Base-by-base conservation (phyloP, 2,888 invertebrate genomes). In the Pemphredon lugubris region DNA sequence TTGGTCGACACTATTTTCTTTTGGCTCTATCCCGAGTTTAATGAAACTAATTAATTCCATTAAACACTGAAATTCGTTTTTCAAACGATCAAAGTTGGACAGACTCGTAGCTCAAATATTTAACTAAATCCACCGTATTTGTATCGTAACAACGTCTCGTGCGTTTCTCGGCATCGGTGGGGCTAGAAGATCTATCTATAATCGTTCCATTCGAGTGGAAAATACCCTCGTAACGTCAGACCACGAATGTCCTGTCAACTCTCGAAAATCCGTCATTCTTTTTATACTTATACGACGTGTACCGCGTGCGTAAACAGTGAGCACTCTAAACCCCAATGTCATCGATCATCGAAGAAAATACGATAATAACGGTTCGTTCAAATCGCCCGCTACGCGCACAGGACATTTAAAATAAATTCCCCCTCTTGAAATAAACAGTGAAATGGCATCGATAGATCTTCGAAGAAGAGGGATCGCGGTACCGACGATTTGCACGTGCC, bases 341-440 rank as follows among this genome's bases (percentile, higher is more conserved):
- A 45, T n/a, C 44, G 51, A 64, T 68, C 51, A 51, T 64, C 51
- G 57, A 44, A 44, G 30, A 13, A 65, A 65, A 64, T 57, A 64
- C 26, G 23, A 23, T 47, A 42, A 30, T 44, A 60, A 53, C 30
- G 1, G 18, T 14, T 47, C 14, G 40, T 63, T 48, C 18, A 7
- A 44, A 58, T 30, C 39, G 48, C 32, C 7, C 2, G 20, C 47
- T 45, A 18, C 53, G 53, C 18, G 23, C 21, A 20, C 30, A 21
- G n/a, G 13, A 16, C 21, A 23, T 45, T 40, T 23, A 6, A 66
- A 61, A 67, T 67, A 67, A 53, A 54, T 61, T 30, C 50, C 13
- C n/a, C 14, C 11, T 32, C 51, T 58, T 6, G 57, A 39, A 68
- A 68, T 68, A 68, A 57, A 64, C 39, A 21, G 57, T 20, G 44